These are phyloP conservation scores for Epinotia nisella DNA, from an alignment of 2,888 invertebrate genomes.

Conservation along the genomic window DNA sequence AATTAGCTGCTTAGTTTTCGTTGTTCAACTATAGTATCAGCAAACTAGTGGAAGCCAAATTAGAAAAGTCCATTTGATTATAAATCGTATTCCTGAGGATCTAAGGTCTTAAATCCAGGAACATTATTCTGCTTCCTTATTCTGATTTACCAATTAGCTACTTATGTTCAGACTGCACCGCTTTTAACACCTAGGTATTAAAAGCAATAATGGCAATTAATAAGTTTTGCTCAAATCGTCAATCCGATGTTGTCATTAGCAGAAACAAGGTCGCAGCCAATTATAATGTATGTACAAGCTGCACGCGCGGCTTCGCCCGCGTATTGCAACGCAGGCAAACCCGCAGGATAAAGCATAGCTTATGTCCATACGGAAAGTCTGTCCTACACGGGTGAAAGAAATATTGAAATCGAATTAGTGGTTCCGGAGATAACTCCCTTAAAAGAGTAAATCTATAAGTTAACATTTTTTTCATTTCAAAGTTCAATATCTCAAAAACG, in stretches of 20 bases:
- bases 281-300: not conserved
- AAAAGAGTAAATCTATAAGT: too few species aligned
- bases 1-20: slow-evolving; percentile 4
- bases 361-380: too few species aligned
- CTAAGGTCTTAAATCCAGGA: not conserved
- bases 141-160: not conserved
- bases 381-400: too few species aligned
- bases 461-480: too few species aligned
- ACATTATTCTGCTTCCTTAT: not conserved
- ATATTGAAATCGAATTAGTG: too few species aligned
- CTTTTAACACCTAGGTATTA: slow-evolving; percentile 32
- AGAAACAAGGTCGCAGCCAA: slow-evolving; percentile 28
- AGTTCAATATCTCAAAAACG: too few species aligned
- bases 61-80: not conserved
- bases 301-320: too few species aligned
- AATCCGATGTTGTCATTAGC: slow-evolving; percentile 8
- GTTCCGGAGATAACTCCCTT: too few species aligned
- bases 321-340: too few species aligned
- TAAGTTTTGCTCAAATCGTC: slow-evolving; percentile 25
- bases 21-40: not conserved
- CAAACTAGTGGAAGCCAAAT: not conserved
- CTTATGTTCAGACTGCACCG: slow-evolving; percentile 25
- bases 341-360: too few species aligned
- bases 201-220: slow-evolving; percentile 15
- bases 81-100: not conserved